Evolutionary conservation across 2,888 invertebrate species (phyloP).

Genomic region (Amblyjoppa fuscipennis): DNA sequence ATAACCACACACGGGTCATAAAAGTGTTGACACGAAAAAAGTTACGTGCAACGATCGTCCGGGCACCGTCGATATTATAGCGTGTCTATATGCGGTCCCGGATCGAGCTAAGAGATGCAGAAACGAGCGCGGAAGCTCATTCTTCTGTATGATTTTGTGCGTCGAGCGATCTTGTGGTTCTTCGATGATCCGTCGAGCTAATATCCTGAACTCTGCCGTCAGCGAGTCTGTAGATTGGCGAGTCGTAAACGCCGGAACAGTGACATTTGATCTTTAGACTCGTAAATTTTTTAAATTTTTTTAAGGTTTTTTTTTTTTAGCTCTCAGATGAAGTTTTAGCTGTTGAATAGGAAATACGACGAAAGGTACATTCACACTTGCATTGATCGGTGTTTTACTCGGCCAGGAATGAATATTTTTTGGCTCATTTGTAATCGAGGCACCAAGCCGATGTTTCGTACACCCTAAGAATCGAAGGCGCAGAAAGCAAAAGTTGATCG

Average conservation of each 20-base stretch:
- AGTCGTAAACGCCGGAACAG: constrained; percentile 20
- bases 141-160: constrained; percentile 25
- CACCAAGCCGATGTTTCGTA: too few species aligned
- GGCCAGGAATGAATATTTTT: background rate
- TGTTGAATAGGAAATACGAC: background rate
- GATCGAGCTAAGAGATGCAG: background rate
- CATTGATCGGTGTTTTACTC: background rate
- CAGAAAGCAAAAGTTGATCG: background rate
- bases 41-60: constrained; percentile 69
- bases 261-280: background rate
- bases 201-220: constrained; percentile 1
- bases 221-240: constrained; percentile 36
- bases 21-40: constrained; percentile 78
- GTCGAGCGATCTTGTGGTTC: constrained; percentile 6
- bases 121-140: constrained; percentile 29
- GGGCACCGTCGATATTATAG: constrained; percentile 45
- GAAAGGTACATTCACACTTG: background rate
- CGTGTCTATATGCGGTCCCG: background rate
- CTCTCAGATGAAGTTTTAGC: background rate
- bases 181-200: constrained; percentile 37
- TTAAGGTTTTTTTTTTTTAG: background rate
- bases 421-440: background rate
- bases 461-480: too few species aligned
- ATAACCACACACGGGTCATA: constrained; percentile 71
- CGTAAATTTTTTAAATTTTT: constrained; percentile 21